Conservation (phyloP, 2,797 vertebrate genomes). For the Austrolebias charrua region DNA sequence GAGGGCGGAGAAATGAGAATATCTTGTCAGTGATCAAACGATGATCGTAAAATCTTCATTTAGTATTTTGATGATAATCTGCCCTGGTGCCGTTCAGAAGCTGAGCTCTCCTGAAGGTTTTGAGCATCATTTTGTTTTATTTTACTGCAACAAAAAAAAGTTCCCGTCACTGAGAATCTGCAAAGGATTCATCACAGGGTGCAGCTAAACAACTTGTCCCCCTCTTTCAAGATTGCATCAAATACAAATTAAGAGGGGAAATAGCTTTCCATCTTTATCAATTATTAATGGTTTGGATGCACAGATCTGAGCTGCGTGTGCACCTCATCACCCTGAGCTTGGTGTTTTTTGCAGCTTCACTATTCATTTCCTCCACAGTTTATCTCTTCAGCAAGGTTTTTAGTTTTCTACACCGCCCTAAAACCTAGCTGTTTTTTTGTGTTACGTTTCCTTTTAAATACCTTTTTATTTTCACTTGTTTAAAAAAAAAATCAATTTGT, state of each 20-base stretch:
- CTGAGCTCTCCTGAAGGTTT: constrained; percentile 5
- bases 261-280: constrained; percentile 5
- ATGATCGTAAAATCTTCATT: constrained; percentile 35
- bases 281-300: neutral
- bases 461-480: no score
- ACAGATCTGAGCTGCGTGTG: neutral
- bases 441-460: no score
- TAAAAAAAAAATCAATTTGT: no score
- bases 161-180: constrained; percentile 13
- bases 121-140: constrained; percentile 10
- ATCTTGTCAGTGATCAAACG: constrained; percentile 34
- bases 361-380: no score
- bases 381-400: no score
- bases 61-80: constrained; percentile 30
- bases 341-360: neutral
- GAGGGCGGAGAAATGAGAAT: neutral
- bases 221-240: neutral
- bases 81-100: constrained; percentile 3
- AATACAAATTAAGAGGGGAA: constrained; percentile 3
- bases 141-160: constrained; percentile 3
- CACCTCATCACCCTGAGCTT: neutral
- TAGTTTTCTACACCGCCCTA: no score
- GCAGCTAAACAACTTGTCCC: no score
- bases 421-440: no score
- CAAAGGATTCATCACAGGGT: constrained; percentile 36